These are phyloP conservation scores for Malaclemys terrapin DNA, from an alignment of 2,113 vertebrate species.

Conservation along the genomic window DNA sequence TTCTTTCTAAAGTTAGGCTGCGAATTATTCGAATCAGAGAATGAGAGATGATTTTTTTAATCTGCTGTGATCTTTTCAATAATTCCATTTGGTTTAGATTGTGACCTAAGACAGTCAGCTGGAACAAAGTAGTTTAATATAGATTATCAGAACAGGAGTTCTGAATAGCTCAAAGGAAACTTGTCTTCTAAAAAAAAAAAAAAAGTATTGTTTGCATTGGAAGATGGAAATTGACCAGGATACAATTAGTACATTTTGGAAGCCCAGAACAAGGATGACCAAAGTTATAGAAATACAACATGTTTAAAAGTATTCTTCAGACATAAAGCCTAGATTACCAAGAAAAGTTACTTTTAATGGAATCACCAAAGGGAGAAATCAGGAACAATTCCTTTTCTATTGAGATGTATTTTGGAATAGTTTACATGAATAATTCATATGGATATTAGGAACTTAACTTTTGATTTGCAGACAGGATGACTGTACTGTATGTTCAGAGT, in stretches of 20 bases:
- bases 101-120: conserved; percentile 5
- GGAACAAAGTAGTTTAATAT: conserved; percentile 25
- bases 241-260: background rate
- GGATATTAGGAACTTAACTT: background rate
- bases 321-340: background rate
- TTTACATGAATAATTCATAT: conserved; percentile 10
- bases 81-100: conserved; percentile 40
- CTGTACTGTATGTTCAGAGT: background rate
- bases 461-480: background rate
- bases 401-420: background rate
- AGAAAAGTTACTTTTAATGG: conserved; percentile 11
- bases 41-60: conserved; percentile 12
- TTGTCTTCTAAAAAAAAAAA: background rate
- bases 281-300: conserved; percentile 13
- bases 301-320: background rate
- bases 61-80: conserved; percentile 7
- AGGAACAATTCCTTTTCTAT: background rate
- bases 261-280: background rate
- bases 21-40: conserved; percentile 16
- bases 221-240: background rate
- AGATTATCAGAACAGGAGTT: conserved; percentile 19
- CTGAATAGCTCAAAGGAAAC: conserved; percentile 27
- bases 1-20: conserved; percentile 19
- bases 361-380: conserved; percentile 42
- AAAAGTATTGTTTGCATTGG: background rate